Conservation (phyloP, 1,140 invertebrate species). For the Trypoxylus dichotomus region DNA sequence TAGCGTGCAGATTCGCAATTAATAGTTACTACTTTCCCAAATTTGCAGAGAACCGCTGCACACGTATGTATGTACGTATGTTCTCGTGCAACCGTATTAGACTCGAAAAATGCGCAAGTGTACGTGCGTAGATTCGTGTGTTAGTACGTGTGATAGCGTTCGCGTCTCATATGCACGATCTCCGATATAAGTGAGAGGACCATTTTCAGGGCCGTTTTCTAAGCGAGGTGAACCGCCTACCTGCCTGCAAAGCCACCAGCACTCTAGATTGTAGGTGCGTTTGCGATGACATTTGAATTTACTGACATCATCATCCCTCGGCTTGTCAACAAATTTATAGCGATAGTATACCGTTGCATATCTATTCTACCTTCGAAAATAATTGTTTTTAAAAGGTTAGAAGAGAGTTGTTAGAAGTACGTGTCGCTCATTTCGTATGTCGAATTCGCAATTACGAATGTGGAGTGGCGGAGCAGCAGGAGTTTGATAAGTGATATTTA, state of each 20-base stretch:
- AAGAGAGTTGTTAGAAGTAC: neutral
- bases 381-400: neutral
- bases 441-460: neutral
- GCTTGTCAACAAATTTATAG: slow-evolving; percentile 3
- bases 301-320: slow-evolving; percentile 1
- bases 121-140: neutral
- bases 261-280: neutral
- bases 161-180: neutral
- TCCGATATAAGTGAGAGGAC: neutral
- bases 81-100: too few relatives aligned
- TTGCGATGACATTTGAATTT: slow-evolving; percentile 7
- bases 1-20: neutral
- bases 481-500: too few relatives aligned
- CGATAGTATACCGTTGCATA: neutral
- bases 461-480: too few relatives aligned
- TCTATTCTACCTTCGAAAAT: neutral
- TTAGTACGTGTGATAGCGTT: neutral
- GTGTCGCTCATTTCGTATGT: neutral
- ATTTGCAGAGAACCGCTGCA: neutral
- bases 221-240: neutral
- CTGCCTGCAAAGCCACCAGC: neutral
- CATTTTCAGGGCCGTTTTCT: slow-evolving; percentile 1
- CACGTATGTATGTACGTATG: neutral
- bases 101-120: neutral
- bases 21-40: neutral